A percentile compares a stretch with the other conserved stretches of the same genome.
phyloP scores from a whole-genome alignment of 1,140 invertebrate genomes.

The Vanessa atalanta region DNA sequence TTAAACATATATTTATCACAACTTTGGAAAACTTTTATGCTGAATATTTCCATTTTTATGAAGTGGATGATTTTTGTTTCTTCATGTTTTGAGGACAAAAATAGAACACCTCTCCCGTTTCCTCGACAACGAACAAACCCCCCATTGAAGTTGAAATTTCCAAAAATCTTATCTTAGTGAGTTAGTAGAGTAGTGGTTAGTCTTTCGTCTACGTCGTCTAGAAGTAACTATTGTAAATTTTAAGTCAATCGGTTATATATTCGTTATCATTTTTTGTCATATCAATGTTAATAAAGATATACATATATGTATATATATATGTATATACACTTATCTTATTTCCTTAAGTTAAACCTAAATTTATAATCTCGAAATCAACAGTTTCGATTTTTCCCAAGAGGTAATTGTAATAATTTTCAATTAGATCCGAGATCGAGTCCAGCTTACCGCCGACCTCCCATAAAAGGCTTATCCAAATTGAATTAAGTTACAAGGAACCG shows the following conservation, averaged over 20 bases:
- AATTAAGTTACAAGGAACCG: constrained; percentile 2
- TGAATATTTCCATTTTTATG: background rate
- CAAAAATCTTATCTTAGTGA: too few species aligned
- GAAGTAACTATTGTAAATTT: too few species aligned
- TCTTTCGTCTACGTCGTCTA: too few species aligned
- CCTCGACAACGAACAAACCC: too few species aligned
- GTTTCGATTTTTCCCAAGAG: background rate
- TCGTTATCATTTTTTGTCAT: too few species aligned
- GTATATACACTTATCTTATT: too few species aligned
- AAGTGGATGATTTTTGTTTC: background rate
- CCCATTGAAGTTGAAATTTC: too few species aligned
- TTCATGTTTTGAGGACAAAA: background rate
- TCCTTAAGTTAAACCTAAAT: background rate
- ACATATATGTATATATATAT: too few species aligned
- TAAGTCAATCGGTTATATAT: too few species aligned
- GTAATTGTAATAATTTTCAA: constrained; percentile 24
- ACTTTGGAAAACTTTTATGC: background rate
- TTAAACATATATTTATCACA: background rate
- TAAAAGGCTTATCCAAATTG: constrained; percentile 25
- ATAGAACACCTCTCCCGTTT: background rate
- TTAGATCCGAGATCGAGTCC: constrained; percentile 16
- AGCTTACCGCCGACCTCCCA: constrained; percentile 4
- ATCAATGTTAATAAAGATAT: too few species aligned
- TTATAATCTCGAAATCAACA: background rate
- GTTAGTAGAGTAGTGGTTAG: too few species aligned